Conservation (phyloP, 2,113 vertebrate genomes). For the Ptilonorhynchus violaceus region DNA sequence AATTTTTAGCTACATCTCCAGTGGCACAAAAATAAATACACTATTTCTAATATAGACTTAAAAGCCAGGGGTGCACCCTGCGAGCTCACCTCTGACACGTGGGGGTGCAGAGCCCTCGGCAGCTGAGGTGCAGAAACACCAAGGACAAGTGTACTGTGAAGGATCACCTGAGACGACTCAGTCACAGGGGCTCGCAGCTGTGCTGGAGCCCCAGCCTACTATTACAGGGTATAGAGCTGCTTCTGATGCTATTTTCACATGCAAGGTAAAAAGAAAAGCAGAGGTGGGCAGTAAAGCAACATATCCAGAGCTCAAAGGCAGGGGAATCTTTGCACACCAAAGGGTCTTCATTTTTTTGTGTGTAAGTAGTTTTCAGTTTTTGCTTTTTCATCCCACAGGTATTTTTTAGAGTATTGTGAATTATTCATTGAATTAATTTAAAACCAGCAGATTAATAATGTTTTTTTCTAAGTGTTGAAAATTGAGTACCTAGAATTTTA, state of each 20-base stretch:
- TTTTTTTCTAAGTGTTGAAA: background rate
- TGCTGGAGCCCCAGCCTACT: background rate
- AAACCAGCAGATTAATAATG: background rate
- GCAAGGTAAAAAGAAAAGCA: background rate
- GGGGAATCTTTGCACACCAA: background rate
- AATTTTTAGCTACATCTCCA: background rate
- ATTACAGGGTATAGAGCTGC: background rate
- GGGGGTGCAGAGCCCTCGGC: background rate
- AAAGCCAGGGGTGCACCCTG: background rate
- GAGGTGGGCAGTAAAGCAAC: background rate
- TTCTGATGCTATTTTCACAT: background rate
- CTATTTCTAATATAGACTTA: background rate
- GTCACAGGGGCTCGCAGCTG: background rate
- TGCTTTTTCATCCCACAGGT: background rate
- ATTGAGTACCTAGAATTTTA: background rate
- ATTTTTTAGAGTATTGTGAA: background rate
- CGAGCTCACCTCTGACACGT: rapidly evolving
- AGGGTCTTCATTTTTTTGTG: background rate
- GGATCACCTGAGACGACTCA: background rate
- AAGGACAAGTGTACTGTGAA: background rate
- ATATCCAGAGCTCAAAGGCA: background rate
- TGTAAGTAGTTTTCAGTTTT: background rate
- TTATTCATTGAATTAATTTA: background rate
- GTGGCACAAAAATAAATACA: background rate
- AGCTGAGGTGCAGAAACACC: background rate